Conservation (phyloP, 2,888 invertebrate species). For the Zhengitettix transpicula region DNA sequence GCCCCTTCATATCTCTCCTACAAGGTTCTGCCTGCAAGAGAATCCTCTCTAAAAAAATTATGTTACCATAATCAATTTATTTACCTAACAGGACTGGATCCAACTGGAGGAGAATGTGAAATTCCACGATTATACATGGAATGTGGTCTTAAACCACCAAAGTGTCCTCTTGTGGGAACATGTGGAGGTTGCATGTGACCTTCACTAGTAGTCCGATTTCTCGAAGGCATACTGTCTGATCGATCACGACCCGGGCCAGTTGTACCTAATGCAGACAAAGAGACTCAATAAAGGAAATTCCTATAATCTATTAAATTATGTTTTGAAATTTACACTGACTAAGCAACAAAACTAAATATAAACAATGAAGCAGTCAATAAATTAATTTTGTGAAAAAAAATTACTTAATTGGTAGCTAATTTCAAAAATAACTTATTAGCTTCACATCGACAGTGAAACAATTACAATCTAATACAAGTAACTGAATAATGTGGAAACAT, state of each 20-base stretch:
- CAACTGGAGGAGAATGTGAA: constrained; percentile 32
- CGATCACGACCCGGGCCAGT: constrained; percentile 13
- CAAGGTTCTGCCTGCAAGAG: no score
- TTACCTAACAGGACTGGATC: constrained; percentile 33
- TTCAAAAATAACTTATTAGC: no score
- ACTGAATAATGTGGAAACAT: no score
- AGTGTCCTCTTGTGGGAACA: constrained; percentile 27
- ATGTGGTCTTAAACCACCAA: constrained; percentile 24
- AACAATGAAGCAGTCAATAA: no score
- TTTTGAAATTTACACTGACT: no score
- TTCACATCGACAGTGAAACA: no score
- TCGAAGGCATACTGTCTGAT: constrained; percentile 59
- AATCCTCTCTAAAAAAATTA: no score
- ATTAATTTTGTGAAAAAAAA: no score
- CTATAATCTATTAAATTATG: background rate
- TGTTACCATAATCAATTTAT: background rate
- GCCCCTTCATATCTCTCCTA: no score
- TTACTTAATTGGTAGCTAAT: no score
- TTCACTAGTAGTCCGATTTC: constrained; percentile 49
- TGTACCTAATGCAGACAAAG: constrained; percentile 20
- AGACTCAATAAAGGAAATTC: background rate
- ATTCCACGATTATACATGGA: constrained; percentile 29
- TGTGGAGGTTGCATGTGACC: constrained; percentile 20
- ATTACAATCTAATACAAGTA: no score
- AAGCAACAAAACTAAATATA: no score